A percentile compares a stretch with the other conserved stretches of the same genome.
Evolutionary conservation across 2,113 vertebrate genomes (phyloP).

Genomic region (Ceyx melanurus): DNA sequence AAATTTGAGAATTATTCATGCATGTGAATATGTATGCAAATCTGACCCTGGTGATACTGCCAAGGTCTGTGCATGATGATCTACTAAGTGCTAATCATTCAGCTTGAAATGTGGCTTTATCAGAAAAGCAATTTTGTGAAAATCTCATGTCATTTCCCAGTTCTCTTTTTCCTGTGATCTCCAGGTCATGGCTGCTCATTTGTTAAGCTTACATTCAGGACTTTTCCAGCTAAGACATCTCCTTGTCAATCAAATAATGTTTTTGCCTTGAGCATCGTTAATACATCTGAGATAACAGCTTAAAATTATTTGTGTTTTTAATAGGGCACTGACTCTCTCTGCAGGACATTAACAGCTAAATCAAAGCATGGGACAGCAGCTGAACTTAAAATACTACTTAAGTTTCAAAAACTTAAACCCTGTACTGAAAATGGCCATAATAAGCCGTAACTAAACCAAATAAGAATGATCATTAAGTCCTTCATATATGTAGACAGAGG

Average conservation of each 20-base stretch:
- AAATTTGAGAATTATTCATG: constrained; percentile 33
- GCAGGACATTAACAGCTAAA: neutral
- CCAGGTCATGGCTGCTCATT: neutral
- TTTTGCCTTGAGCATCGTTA: neutral
- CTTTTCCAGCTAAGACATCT: neutral
- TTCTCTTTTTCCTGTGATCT: neutral
- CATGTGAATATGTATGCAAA: constrained; percentile 29
- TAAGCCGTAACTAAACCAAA: neutral
- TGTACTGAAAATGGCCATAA: neutral
- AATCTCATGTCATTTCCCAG: neutral
- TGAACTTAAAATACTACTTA: neutral
- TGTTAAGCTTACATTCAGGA: neutral
- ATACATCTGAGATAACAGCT: neutral
- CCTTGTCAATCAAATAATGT: neutral
- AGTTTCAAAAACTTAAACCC: neutral
- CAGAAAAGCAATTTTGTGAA: constrained; percentile 15
- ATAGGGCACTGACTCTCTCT: neutral
- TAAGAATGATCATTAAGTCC: neutral
- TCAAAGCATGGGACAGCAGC: neutral
- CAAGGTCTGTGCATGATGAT: constrained; percentile 20
- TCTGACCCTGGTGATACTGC: neutral
- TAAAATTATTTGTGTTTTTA: neutral
- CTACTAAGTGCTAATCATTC: constrained; percentile 50
- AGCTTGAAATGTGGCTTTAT: constrained; percentile 33
- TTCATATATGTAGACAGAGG: neutral